Evolutionary conservation across 2,888 invertebrate species (phyloP).

Genomic region (Cephus pulcher): DNA sequence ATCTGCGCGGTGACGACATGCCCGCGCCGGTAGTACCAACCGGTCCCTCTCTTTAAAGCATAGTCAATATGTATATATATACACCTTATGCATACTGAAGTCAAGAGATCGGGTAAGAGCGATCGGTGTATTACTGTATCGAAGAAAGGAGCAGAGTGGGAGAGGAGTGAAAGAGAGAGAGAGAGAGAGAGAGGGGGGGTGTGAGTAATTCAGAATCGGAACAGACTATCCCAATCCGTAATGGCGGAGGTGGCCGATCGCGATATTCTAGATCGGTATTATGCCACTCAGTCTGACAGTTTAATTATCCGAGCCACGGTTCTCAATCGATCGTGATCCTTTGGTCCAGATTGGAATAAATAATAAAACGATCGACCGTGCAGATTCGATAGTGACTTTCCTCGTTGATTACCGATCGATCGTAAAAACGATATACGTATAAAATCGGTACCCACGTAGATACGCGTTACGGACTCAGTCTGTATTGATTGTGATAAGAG

Average conservation of each 20-base stretch:
- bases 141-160: background rate
- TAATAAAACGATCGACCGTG: background rate
- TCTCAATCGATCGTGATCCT: background rate
- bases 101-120: background rate
- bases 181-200: too few relatives aligned
- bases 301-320: background rate
- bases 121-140: background rate
- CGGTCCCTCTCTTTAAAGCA: background rate
- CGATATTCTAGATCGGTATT: background rate
- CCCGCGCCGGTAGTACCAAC: slow-evolving; percentile 3
- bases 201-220: background rate
- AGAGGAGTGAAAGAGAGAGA: background rate
- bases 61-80: background rate
- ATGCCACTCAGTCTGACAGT: background rate
- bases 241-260: background rate
- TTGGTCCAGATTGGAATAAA: background rate
- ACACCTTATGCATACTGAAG: background rate
- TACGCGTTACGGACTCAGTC: background rate
- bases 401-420: background rate
- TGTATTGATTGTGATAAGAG: background rate
- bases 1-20: slow-evolving; percentile 14
- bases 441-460: background rate
- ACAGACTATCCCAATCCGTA: background rate
- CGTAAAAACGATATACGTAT: background rate
- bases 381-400: background rate